Conservation (phyloP, 2,888 invertebrate species). For the Nysson spinosus region DNA sequence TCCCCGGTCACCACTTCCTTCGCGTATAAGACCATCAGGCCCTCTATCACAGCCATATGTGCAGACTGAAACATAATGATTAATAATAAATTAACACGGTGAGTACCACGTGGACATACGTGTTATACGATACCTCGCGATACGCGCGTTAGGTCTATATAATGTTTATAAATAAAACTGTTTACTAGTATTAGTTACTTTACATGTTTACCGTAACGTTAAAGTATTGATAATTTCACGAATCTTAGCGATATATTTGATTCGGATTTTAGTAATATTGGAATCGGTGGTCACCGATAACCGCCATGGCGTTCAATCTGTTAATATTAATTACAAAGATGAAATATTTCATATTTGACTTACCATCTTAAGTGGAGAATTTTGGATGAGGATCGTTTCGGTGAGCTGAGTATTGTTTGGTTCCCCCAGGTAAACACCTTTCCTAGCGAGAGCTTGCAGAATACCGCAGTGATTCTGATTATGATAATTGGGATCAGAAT, state of each 20-base stretch:
- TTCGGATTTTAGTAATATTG: too few relatives aligned
- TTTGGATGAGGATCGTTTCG: conserved; percentile 96
- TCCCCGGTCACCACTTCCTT: conserved; percentile 94
- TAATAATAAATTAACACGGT: background rate
- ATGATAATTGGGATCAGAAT: conserved; percentile 97
- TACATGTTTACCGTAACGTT: too few relatives aligned
- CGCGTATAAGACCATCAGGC: conserved; percentile 95
- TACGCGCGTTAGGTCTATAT: too few relatives aligned
- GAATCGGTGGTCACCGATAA: too few relatives aligned
- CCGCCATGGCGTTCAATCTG: too few relatives aligned
- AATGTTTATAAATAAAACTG: too few relatives aligned
- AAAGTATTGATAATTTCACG: too few relatives aligned
- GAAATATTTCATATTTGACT: conserved; percentile 62
- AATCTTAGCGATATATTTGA: too few relatives aligned
- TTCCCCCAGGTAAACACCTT: conserved; percentile 92
- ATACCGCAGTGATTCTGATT: conserved; percentile 97
- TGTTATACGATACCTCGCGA: too few relatives aligned
- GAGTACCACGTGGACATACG: too few relatives aligned
- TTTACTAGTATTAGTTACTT: too few relatives aligned
- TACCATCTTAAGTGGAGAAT: conserved; percentile 96
- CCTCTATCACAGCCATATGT: conserved; percentile 97
- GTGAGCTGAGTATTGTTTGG: conserved; percentile 92
- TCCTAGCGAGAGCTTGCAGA: conserved; percentile 93
- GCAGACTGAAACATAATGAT: conserved; percentile 83
- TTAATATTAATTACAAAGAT: background rate